These are phyloP conservation scores for Heliconius aoede DNA, from an alignment of 2,888 invertebrate genomes.

Conservation along the genomic window DNA sequence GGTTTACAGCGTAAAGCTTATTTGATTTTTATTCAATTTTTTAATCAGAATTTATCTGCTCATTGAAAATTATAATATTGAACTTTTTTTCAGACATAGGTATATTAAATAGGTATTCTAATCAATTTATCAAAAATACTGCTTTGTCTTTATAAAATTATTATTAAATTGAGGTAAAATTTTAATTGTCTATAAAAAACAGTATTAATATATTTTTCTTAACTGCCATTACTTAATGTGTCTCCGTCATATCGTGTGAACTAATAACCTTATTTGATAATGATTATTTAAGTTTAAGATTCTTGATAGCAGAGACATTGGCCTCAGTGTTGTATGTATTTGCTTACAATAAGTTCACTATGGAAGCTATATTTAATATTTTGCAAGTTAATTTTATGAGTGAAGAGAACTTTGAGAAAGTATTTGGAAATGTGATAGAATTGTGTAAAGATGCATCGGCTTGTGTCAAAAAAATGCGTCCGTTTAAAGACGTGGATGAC, in stretches of 20 bases:
- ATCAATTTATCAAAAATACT: no score
- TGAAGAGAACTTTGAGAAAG: constrained; percentile 79
- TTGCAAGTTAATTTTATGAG: constrained; percentile 81
- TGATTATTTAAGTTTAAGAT: constrained; percentile 22
- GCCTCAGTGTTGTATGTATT: constrained; percentile 18
- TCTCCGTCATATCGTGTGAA: constrained; percentile 37
- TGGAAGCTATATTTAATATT: constrained; percentile 56
- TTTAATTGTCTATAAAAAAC: not conserved
- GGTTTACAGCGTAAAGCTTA: no score
- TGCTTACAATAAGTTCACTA: not conserved
- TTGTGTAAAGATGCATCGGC: constrained; percentile 81
- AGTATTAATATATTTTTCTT: not conserved
- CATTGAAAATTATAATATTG: no score
- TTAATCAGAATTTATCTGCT: no score
- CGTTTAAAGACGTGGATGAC: constrained; percentile 76
- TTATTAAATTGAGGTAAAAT: not conserved
- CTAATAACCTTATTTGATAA: constrained; percentile 49
- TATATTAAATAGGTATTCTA: no score
- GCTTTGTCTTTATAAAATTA: no score
- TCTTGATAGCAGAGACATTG: not conserved
- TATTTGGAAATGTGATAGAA: constrained; percentile 86
- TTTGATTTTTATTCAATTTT: no score
- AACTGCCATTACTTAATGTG: not conserved
- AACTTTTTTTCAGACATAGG: no score
- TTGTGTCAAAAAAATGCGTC: constrained; percentile 74